Evolutionary conservation across 2,888 invertebrate genomes (phyloP).

Genomic region (Andrena marginata): DNA sequence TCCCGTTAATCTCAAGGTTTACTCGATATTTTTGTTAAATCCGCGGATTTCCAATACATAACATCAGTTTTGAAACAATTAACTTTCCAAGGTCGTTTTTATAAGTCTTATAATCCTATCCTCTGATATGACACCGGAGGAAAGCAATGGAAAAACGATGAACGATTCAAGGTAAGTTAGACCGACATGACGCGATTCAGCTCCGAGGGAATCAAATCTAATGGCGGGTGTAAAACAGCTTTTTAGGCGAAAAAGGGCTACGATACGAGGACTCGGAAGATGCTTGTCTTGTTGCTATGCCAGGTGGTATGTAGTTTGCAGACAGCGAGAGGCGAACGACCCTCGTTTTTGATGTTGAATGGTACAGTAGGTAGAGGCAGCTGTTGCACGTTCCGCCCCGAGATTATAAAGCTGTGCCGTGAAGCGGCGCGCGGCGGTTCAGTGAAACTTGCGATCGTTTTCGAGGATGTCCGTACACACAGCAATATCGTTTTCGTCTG

Average conservation of each 20-base stretch:
- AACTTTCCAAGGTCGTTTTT: too few species aligned
- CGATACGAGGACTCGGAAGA: slow-evolving; percentile 5
- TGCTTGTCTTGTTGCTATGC: slow-evolving; percentile 24
- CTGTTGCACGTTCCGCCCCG: slow-evolving; percentile 57
- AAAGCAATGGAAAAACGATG: too few species aligned
- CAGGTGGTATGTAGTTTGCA: slow-evolving; percentile 49
- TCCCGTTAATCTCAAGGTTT: too few species aligned
- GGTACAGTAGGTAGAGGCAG: slow-evolving; percentile 41
- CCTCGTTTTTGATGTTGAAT: slow-evolving; percentile 48
- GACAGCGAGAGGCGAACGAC: slow-evolving; percentile 41
- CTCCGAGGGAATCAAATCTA: slow-evolving; percentile 5
- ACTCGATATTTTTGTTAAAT: too few species aligned
- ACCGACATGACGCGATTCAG: too few species aligned
- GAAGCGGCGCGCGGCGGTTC: slow-evolving; percentile 21
- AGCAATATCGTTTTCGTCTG: not conserved
- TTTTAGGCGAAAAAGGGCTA: not conserved
- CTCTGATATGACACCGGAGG: too few species aligned
- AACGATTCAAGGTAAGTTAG: too few species aligned
- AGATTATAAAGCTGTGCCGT: slow-evolving; percentile 40
- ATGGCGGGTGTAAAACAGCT: not conserved
- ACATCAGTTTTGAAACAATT: too few species aligned
- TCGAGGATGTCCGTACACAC: not conserved
- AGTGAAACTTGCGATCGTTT: slow-evolving; percentile 25
- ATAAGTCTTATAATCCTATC: too few species aligned
- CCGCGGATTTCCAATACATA: too few species aligned